Evolutionary conservation across 2,797 vertebrate species (phyloP).

Genomic region (Tokudaia tokunoshimensis): DNA sequence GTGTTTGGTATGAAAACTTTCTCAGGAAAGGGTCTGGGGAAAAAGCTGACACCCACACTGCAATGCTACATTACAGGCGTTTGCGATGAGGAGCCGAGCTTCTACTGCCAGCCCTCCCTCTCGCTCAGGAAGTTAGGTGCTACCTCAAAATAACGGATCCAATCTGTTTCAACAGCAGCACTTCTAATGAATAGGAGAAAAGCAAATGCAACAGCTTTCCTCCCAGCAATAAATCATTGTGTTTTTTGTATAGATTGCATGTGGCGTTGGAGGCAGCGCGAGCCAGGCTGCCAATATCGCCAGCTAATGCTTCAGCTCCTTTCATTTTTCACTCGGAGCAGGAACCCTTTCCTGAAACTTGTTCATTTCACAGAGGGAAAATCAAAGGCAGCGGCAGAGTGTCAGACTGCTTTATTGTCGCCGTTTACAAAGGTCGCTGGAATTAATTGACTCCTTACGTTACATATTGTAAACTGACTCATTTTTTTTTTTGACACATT

Average conservation of each 20-base stretch:
- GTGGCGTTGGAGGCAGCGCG: slow-evolving; percentile 77
- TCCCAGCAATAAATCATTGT: slow-evolving; percentile 73
- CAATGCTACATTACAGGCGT: slow-evolving; percentile 73
- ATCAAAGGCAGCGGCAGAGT: slow-evolving; percentile 83
- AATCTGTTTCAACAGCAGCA: slow-evolving; percentile 39
- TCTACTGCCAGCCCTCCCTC: slow-evolving; percentile 55
- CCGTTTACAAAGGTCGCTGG: slow-evolving; percentile 88
- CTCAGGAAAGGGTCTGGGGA: slow-evolving; percentile 73
- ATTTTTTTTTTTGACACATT: slow-evolving; percentile 76
- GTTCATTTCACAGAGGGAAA: slow-evolving; percentile 86
- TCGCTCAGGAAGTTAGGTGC: slow-evolving; percentile 44
- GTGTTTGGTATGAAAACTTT: slow-evolving; percentile 79
- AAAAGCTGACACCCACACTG: slow-evolving; percentile 77
- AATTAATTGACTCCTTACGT: slow-evolving; percentile 88
- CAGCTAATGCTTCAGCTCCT: slow-evolving; percentile 85
- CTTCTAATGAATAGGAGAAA: slow-evolving; percentile 72
- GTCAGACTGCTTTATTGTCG: slow-evolving; percentile 86
- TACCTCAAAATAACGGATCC: slow-evolving; percentile 33
- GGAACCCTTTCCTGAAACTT: slow-evolving; percentile 86
- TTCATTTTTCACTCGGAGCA: slow-evolving; percentile 85
- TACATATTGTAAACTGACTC: slow-evolving; percentile 81
- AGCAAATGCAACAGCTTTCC: slow-evolving; percentile 53
- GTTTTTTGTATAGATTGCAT: slow-evolving; percentile 72
- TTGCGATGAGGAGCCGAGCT: slow-evolving; percentile 52
- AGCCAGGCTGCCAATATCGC: slow-evolving; percentile 83